Conservation (phyloP, 2,797 vertebrate species). For the Austrolebias charrua region DNA sequence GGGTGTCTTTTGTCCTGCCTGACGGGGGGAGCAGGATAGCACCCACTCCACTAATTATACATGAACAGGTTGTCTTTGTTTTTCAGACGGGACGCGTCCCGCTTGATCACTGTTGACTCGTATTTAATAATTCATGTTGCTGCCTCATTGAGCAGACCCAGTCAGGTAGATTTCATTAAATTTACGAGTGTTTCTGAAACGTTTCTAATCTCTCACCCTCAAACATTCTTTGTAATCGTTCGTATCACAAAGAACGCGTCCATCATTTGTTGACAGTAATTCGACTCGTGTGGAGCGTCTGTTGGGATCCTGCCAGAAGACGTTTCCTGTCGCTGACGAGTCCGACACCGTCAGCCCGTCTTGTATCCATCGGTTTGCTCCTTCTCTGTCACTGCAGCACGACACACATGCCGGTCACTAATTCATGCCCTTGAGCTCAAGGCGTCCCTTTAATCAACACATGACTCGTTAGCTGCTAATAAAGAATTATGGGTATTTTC, state of each 20-base stretch:
- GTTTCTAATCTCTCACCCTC: neutral
- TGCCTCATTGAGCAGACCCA: slow-evolving; percentile 26
- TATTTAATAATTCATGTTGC: slow-evolving; percentile 81
- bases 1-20: slow-evolving; percentile 67
- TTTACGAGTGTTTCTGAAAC: too few species aligned
- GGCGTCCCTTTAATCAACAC: slow-evolving; percentile 45
- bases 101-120: slow-evolving; percentile 69
- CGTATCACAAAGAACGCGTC: neutral
- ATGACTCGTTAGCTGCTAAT: slow-evolving; percentile 39
- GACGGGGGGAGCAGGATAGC: slow-evolving; percentile 71
- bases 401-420: slow-evolving; percentile 27
- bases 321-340: too few species aligned
- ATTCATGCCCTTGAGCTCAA: slow-evolving; percentile 4
- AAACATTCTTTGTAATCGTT: slow-evolving; percentile 9
- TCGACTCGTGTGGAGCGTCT: slow-evolving; percentile 23
- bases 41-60: slow-evolving; percentile 68
- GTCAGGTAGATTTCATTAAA: neutral
- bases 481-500: slow-evolving; percentile 29
- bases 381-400: neutral
- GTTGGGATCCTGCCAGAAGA: neutral
- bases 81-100: slow-evolving; percentile 53
- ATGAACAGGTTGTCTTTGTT: slow-evolving; percentile 70
- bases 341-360: neutral
- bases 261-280: neutral
- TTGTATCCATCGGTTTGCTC: slow-evolving; percentile 9